Evolutionary conservation across 2,113 vertebrate genomes (phyloP).

Genomic region (Gallinago media): DNA sequence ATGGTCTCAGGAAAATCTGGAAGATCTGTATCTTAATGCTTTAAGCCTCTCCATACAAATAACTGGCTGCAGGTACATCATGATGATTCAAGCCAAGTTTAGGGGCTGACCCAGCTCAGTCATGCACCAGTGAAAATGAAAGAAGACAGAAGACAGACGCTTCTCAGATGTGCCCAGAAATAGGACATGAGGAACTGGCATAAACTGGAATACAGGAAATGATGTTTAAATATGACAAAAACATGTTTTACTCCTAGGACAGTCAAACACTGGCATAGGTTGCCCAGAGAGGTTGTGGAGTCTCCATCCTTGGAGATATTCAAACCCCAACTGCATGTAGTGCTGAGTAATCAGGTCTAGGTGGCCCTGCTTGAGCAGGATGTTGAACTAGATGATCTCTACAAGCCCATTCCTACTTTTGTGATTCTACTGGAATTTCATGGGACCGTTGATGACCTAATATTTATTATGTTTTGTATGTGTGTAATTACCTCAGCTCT

Average conservation of each 20-base stretch:
- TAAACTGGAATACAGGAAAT: neutral
- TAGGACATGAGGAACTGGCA: neutral
- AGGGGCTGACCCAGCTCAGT: neutral
- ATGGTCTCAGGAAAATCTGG: neutral
- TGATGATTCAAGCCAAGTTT: neutral
- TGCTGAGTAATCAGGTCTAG: neutral
- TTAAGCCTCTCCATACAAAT: neutral
- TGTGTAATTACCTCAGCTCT: neutral
- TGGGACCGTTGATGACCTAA: neutral
- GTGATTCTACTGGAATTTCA: neutral
- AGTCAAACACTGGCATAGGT: neutral
- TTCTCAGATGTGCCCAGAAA: neutral
- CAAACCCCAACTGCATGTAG: neutral
- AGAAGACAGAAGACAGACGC: neutral
- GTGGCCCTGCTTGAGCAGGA: neutral
- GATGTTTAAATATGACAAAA: neutral
- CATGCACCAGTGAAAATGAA: neutral
- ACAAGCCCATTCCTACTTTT: neutral
- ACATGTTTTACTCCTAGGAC: accelerated
- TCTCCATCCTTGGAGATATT: neutral
- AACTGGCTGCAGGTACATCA: neutral
- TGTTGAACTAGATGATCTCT: accelerated
- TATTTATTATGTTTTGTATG: neutral
- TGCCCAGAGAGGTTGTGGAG: neutral
- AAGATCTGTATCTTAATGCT: neutral